These are phyloP conservation scores for Calephelis virginiensis DNA, from an alignment of 1,140 invertebrate genomes.

Conservation along the genomic window DNA sequence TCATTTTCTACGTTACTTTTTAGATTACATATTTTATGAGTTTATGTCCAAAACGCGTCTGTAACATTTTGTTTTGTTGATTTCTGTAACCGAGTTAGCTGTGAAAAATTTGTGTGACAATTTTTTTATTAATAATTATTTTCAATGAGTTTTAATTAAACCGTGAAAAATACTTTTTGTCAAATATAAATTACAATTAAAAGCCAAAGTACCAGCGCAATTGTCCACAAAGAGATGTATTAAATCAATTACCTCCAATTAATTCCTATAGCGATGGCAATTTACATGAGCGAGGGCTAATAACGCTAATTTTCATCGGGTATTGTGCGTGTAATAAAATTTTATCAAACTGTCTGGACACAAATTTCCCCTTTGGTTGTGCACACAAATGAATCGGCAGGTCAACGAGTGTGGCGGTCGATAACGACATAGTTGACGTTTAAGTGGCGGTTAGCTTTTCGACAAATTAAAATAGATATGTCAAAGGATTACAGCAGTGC, in stretches of 20 bases:
- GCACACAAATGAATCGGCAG: constrained; percentile 38
- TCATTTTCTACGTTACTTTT: too few relatives aligned
- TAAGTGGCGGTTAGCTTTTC: constrained; percentile 25
- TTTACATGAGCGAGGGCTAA: constrained; percentile 62
- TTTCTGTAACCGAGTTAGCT: too few relatives aligned
- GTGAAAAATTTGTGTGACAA: too few relatives aligned
- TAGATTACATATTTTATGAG: too few relatives aligned
- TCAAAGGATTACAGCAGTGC: constrained; percentile 26
- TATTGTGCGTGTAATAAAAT: constrained; percentile 69
- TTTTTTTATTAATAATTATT: neutral
- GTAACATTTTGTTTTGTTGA: too few relatives aligned
- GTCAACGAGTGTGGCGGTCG: constrained; percentile 13
- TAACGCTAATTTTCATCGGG: constrained; percentile 62
- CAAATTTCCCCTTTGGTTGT: constrained; percentile 46
- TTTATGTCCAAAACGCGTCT: too few relatives aligned
- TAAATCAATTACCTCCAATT: constrained; percentile 69
- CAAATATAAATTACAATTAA: neutral
- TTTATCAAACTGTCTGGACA: constrained; percentile 63
- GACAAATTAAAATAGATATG: constrained; percentile 22
- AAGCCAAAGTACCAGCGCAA: constrained; percentile 18
- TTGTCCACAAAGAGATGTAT: constrained; percentile 57
- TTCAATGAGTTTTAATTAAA: too few relatives aligned
- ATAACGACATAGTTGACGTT: constrained; percentile 28
- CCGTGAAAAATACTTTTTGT: neutral
- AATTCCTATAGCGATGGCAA: constrained; percentile 52